phyloP scores from a whole-genome alignment of 2,888 invertebrate genomes.

The Oxycera nigricornis region DNA sequence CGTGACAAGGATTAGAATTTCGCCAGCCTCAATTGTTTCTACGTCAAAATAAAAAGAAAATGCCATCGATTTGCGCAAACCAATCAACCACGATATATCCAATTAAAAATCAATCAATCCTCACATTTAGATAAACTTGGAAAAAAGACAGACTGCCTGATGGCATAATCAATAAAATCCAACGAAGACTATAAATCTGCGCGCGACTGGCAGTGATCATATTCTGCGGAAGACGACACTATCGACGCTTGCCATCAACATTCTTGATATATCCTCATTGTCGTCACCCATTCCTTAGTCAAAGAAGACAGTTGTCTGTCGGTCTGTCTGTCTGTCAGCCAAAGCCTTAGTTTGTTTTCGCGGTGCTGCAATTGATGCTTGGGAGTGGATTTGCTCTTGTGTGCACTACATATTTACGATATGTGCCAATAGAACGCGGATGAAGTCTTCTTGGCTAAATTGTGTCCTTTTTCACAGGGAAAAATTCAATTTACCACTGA shows the following conservation, averaged over 20 bases:
- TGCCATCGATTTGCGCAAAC: background rate
- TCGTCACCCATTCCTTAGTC: conserved; percentile 39
- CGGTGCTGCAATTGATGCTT: conserved; percentile 15
- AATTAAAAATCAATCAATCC: conserved; percentile 43
- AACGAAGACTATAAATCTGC: conserved; percentile 42
- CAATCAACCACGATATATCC: conserved; percentile 28
- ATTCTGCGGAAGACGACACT: conserved; percentile 43
- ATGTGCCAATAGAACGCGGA: too few species aligned
- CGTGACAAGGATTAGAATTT: too few species aligned
- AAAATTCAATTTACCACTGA: too few species aligned
- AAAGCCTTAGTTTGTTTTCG: background rate
- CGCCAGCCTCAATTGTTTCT: too few species aligned
- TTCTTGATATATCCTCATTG: conserved; percentile 43
- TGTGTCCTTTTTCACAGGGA: too few species aligned
- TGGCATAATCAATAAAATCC: conserved; percentile 45
- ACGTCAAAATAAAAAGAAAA: background rate
- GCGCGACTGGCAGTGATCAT: conserved; percentile 43
- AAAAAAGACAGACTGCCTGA: conserved; percentile 37
- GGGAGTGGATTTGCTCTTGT: conserved; percentile 25
- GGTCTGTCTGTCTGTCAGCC: conserved; percentile 37
- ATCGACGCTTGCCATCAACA: conserved; percentile 42
- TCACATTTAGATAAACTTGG: background rate
- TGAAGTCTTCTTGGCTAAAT: too few species aligned
- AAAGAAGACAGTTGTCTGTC: conserved; percentile 36
- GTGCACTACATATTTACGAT: background rate